Evolutionary conservation across 2,797 vertebrate genomes (phyloP), one percentile per base, ranked within the genome.

Genomic region (Artibeus jamaicensis): DNA sequence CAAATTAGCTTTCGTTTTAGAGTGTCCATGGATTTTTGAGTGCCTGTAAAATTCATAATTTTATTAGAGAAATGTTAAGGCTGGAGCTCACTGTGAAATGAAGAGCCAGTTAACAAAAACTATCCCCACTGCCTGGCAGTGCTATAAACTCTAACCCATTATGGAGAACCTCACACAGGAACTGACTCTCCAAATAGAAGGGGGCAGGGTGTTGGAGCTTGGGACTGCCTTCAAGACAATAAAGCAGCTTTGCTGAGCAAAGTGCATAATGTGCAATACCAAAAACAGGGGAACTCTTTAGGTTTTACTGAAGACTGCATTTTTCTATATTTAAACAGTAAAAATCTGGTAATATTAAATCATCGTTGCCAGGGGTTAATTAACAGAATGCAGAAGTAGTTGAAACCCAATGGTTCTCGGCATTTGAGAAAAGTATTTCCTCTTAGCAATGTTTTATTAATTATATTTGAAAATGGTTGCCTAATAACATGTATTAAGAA

Each of bases 181-280:
- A 93, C 11, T 39, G 39, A 91, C 26, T 83, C 32, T 93, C 37
- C 29, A 81, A 83, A 32, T 39, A 79, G 9, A 42, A 5, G 21
- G 62, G n/a, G 1, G 8, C 16, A 14, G 9, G 53, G 15, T 34
- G 57, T 37, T 32, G 4, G 18, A 79, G 32, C 19, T 11, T n/a
- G 21, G 24, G 9, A 11, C 53, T 91, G n/a, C 18, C 71, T 88
- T 42, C 62, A 9, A 42, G 84, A 88, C 15, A 97, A 98, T 95
- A 97, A 83, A 97, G 77, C 82, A 96, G 96, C 73, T 96, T 97
- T 95, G 91, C 74, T 70, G 89, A 95, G 83, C 97, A 90, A 98
- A 97, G 96, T 42, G 44, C 86, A 92, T 93, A 95, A 94, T 2
- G 57, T 94, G 84, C 65, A 48, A 93, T 93, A 94, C 86, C 96